Base-by-base conservation (phyloP, 2,113 vertebrate species). In the Alligator sinensis region DNA sequence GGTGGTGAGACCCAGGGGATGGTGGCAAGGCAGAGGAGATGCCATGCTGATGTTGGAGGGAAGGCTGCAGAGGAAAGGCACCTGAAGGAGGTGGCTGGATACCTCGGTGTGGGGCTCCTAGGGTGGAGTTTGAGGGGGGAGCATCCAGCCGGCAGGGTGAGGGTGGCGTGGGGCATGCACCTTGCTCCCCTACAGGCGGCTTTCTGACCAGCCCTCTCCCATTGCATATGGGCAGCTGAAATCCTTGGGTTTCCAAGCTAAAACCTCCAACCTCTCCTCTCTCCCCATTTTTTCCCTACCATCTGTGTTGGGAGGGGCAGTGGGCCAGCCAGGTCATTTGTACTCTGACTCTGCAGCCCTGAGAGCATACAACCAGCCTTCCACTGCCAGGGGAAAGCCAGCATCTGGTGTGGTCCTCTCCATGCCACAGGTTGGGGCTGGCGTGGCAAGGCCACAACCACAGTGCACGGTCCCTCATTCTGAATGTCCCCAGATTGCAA, bases 111-210 rank as follows among this genome's bases (percentile, higher is more conserved):
- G 5, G 13, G 22, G 22, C 11, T 2, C 34, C 21, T 72, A 13
- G 34, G 24, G 38, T 18, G 5, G 34, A 30, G 66, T 30, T 11
- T 11, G 17, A 10, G 54, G 28, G 75, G 27, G 54, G 16, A 27
- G 9, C 64, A 68, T 68, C 28, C 2, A 5, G 8, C 4, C 10
- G 64, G n/a, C 64, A n/a, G n/a, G n/a, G 28, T 68, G 30, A 18
- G 64, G 30, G 18, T 30, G n/a, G 64, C 17, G 1, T 47, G 3
- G 3, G 1, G 2, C 63, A 47, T 7, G 9, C 22, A 4, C 47
- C 22, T 24, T 13, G 62, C 5, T 76, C 47, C 27, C 47, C 16
- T 10, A 12, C 19, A 54, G 1, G 15, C 13, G 25, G 47, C 70
- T 25, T 25, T 74, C 12, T 11, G 7, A 11, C 70, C 25, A 38